These are phyloP conservation scores for Cettia cetti DNA, from an alignment of 2,113 vertebrate species.

Conservation along the genomic window DNA sequence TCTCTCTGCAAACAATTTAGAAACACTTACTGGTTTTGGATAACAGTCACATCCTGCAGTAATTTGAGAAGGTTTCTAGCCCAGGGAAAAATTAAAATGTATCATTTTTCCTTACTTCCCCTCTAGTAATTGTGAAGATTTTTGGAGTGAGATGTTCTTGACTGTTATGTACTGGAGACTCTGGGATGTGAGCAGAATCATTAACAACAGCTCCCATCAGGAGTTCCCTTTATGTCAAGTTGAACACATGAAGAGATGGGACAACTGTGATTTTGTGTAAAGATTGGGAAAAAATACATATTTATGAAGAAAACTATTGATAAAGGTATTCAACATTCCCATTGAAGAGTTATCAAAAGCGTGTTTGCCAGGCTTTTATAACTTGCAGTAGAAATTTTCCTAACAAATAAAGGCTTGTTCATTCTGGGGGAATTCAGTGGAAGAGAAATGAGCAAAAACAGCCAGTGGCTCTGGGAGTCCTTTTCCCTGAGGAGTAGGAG, in stretches of 20 bases:
- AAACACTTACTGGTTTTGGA: not conserved
- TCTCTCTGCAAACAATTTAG: not conserved
- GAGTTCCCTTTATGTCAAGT: not conserved
- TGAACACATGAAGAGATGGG: not conserved
- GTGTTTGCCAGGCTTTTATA: not conserved
- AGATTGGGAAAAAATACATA: not conserved
- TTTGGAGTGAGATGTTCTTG: not conserved
- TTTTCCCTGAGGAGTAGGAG: not conserved
- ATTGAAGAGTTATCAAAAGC: not conserved
- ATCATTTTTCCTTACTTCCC: not conserved
- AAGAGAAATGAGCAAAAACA: not conserved
- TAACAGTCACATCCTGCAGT: not conserved
- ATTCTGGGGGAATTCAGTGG: not conserved
- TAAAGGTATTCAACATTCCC: not conserved
- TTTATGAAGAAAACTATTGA: not conserved
- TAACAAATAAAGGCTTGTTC: not conserved
- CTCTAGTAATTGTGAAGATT: not conserved
- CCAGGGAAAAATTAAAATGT: not conserved
- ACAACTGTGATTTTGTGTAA: accelerated
- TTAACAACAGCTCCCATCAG: not conserved
- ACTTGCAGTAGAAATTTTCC: not conserved
- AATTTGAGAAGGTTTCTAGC: not conserved
- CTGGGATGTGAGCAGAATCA: not conserved
- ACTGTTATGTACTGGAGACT: not conserved
- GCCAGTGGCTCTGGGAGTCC: not conserved